Evolutionary conservation across 1,140 invertebrate species (phyloP), one percentile per base, ranked within the genome.

Genomic region (Trachymyrmex septentrionalis): DNA sequence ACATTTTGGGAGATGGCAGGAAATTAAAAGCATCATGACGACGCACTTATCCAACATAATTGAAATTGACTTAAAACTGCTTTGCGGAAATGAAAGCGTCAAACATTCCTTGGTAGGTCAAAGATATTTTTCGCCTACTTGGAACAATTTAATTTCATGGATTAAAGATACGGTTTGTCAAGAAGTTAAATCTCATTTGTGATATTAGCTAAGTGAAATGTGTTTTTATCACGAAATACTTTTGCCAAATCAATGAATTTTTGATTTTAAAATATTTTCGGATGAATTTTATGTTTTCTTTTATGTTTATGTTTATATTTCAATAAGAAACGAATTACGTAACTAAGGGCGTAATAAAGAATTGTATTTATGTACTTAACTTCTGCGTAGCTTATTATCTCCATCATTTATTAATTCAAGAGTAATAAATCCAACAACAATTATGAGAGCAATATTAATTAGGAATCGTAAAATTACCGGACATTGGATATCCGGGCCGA

Each of bases 161-260:
- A 82, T 73, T 84, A 50, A 84, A 30, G 55, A 75, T 84, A 50
- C 34, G 19, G 3, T 75, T 84, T 19, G 38, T 30, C 7, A 38
- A 73, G 67, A 61, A 84, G 27, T 75, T 24, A 84, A 84, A 84
- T 75, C 38, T 61, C 38, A 53, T 84, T 84, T 84, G 30, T 34
- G 55, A 48, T 75, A 14, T 2, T 34, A 14, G n/a, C 27, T 38
- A 34, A 38, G 16, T 75, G 19, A 72, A 82, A 82, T 34, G 67
- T 53, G 14, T 14, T 61, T 82, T 48, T 55, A 12, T 73, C 69
- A 75, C 38, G 30, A 61, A 50, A 72, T 27, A 30, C 16, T 73
- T n/a, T 75, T 2, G 2, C 5, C 38, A 50, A 53, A 84, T 75
- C 50, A 82, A 82, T 19, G 38, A 61, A 82, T 30, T 48, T 84